Conservation (phyloP, 1,140 invertebrate genomes). For the Pentalonia nigronervosa region DNA sequence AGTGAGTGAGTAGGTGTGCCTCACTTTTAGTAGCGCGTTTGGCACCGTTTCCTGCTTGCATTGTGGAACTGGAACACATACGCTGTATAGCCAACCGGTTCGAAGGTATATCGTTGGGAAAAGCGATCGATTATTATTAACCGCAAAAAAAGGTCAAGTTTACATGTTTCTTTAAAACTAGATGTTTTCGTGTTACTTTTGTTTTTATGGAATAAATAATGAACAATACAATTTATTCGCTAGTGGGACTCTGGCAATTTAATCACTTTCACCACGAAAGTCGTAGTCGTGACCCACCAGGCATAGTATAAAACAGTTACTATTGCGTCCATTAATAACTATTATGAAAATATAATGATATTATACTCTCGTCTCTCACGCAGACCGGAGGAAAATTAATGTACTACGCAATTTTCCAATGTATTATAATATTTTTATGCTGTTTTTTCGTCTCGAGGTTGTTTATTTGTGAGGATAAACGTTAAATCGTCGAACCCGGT, state of each 20-base stretch:
- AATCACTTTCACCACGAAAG: slow-evolving; percentile 33
- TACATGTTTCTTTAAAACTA: not conserved
- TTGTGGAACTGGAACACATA: not conserved
- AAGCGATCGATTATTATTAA: not conserved
- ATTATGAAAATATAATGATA: slow-evolving; percentile 26
- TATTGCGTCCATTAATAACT: slow-evolving; percentile 23
- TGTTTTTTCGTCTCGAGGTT: not conserved
- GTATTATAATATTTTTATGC: not conserved
- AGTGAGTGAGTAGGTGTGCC: not conserved
- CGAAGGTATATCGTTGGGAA: not conserved
- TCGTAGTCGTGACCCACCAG: slow-evolving; percentile 14
- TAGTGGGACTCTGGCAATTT: not conserved
- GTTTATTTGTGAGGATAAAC: not conserved
- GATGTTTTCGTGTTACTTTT: slow-evolving; percentile 20
- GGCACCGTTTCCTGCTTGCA: not conserved
- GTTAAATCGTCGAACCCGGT: not conserved
- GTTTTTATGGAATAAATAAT: not conserved
- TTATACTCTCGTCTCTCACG: not conserved
- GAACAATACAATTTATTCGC: not conserved
- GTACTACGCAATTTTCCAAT: not conserved
- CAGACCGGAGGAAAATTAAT: not conserved
- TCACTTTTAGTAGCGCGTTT: not conserved
- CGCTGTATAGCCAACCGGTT: slow-evolving; percentile 17
- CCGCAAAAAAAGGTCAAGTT: slow-evolving; percentile 26
- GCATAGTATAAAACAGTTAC: not conserved